Evolutionary conservation across 1,140 invertebrate genomes (phyloP).

Genomic region (Macrotrachela quadricornifera): DNA sequence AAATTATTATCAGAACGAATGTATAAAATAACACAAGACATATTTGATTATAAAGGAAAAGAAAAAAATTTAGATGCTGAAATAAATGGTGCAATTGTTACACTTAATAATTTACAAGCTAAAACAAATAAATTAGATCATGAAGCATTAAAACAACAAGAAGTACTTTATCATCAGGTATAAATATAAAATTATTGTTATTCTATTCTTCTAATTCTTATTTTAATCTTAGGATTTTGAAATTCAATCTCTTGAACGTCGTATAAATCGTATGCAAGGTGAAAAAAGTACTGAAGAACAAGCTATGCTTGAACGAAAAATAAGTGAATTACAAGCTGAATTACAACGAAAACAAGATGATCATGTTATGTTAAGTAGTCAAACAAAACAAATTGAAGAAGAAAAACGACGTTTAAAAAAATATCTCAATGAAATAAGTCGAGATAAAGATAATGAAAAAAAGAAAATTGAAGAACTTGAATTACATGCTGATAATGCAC

Average conservation of each 20-base stretch:
- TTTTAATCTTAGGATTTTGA: conserved; percentile 20
- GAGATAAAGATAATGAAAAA: neutral
- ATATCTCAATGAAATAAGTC: neutral
- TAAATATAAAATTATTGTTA: too few relatives aligned
- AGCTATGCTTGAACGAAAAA: conserved; percentile 17
- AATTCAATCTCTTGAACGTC: conserved; percentile 25
- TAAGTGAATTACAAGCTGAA: conserved; percentile 19
- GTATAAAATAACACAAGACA: conserved; percentile 23
- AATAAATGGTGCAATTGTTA: conserved; percentile 25
- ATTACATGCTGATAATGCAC: conserved; percentile 26
- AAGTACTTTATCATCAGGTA: conserved; percentile 28
- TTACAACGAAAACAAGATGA: conserved; percentile 22
- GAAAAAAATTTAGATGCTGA: conserved; percentile 22
- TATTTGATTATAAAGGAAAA: conserved; percentile 14
- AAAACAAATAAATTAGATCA: conserved; percentile 24
- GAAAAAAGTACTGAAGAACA: conserved; percentile 29
- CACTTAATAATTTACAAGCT: conserved; percentile 24
- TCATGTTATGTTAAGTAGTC: conserved; percentile 18
- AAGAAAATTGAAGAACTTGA: conserved; percentile 19
- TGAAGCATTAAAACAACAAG: conserved; percentile 29
- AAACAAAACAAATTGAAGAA: conserved; percentile 25
- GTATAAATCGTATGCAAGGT: conserved; percentile 27
- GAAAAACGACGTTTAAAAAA: neutral
- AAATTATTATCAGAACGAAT: conserved; percentile 23
- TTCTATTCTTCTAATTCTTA: too few relatives aligned